Percentiles rank a stretch among this genome's conserved stretches.
phyloP scores from a whole-genome alignment of 1,140 invertebrate species.

The Saxidomus purpurata region DNA sequence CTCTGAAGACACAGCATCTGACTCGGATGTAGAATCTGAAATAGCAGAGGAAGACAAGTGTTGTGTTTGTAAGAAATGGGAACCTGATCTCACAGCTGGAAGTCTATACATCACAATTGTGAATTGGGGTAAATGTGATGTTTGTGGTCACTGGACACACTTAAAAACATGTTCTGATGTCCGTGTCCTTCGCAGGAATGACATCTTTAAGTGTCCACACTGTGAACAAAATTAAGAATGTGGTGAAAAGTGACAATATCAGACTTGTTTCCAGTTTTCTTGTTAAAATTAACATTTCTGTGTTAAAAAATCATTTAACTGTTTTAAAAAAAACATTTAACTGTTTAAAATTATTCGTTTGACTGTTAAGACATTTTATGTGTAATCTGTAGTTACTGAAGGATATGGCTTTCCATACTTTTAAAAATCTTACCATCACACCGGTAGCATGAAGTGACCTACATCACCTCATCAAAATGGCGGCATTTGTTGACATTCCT shows the following conservation, averaged over 20 bases:
- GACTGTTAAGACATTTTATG: too few species aligned
- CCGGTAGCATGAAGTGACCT: background rate
- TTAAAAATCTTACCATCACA: background rate
- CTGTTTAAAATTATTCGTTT: background rate
- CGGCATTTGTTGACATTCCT: background rate
- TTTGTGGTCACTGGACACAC: too few species aligned
- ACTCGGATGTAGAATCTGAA: too few species aligned
- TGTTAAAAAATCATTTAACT: background rate
- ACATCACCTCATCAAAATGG: background rate
- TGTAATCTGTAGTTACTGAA: too few species aligned
- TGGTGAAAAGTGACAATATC: background rate
- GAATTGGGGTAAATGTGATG: conserved; percentile 43
- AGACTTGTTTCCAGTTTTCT: background rate
- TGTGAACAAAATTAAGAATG: too few species aligned
- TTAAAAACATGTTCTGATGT: too few species aligned
- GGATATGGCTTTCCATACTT: background rate
- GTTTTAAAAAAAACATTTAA: background rate
- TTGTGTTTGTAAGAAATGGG: background rate
- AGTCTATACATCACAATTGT: conserved; percentile 5
- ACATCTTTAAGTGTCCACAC: too few species aligned
- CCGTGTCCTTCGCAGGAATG: too few species aligned
- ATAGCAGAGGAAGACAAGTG: background rate
- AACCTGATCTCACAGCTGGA: background rate
- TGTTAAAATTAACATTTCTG: background rate
- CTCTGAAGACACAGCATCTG: too few species aligned